Evolutionary conservation across 2,797 vertebrate genomes (phyloP).

Genomic region (Periparus ater): DNA sequence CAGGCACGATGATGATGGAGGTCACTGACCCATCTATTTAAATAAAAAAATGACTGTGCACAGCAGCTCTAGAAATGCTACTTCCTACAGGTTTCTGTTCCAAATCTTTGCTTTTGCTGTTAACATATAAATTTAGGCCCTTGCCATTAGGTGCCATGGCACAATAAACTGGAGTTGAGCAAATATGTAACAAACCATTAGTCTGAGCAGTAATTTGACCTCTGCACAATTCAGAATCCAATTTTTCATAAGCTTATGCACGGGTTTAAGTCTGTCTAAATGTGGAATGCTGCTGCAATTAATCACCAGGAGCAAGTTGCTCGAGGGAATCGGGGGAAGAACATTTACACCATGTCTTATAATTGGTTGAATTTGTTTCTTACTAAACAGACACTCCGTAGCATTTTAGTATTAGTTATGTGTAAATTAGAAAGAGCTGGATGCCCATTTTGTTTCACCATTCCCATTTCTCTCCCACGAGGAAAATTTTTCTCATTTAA

Average conservation of each 20-base stretch:
- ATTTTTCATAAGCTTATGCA: background rate
- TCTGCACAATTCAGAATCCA: background rate
- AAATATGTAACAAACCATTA: background rate
- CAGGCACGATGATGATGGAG: slow-evolving; percentile 30
- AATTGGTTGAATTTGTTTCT: slow-evolving; percentile 43
- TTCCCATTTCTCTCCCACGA: background rate
- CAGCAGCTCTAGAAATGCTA: background rate
- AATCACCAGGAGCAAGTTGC: background rate
- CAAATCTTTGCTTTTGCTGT: slow-evolving; percentile 1
- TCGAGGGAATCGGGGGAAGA: background rate
- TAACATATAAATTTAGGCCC: background rate
- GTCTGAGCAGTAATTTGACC: background rate
- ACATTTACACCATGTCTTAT: slow-evolving; percentile 11
- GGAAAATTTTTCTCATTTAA: background rate
- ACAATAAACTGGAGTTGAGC: background rate
- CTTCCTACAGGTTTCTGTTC: background rate
- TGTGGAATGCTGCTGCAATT: background rate
- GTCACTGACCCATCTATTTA: slow-evolving; percentile 45
- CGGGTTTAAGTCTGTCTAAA: background rate
- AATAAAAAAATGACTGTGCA: slow-evolving; percentile 22
- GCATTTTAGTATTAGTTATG: background rate
- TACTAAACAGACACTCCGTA: slow-evolving; percentile 18
- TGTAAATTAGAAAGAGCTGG: slow-evolving; percentile 20
- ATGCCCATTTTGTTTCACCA: background rate
- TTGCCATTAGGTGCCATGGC: background rate